Evolutionary conservation across 2,888 invertebrate genomes (phyloP).

Genomic region (Rhopalosiphum nymphaeae): DNA sequence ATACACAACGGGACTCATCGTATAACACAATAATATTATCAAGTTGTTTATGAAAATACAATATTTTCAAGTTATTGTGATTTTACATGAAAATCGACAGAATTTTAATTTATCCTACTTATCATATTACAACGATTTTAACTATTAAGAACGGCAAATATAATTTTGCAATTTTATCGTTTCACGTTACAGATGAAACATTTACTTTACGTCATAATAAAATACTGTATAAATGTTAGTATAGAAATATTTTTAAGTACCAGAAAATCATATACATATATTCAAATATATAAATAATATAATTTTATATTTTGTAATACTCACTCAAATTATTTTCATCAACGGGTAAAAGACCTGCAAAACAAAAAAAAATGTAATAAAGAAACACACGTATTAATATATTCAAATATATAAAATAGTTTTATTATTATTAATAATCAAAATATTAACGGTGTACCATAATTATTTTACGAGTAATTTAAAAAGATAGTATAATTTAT

Average conservation of each 20-base stretch:
- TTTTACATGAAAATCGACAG: not conserved
- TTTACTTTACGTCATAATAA: not conserved
- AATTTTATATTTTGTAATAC: not conserved
- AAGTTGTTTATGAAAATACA: not conserved
- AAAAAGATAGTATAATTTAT: not conserved
- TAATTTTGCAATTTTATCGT: not conserved
- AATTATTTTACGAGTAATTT: not conserved
- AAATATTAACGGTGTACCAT: not conserved
- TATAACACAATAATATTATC: not conserved
- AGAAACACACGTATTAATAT: not conserved
- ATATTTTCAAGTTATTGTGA: not conserved
- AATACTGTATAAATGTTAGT: not conserved
- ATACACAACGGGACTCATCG: not conserved
- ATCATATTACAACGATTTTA: not conserved
- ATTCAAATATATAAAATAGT: not conserved
- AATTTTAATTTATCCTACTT: not conserved
- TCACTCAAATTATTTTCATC: not conserved
- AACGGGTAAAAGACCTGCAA: not conserved
- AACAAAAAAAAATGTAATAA: not conserved
- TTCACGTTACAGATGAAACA: not conserved
- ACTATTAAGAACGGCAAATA: not conserved
- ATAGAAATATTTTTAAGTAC: not conserved
- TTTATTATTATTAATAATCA: not conserved
- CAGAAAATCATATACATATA: not conserved
- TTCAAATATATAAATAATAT: not conserved